phyloP scores from a whole-genome alignment of 2,888 invertebrate genomes.

The Himalopsyche japonica region DNA sequence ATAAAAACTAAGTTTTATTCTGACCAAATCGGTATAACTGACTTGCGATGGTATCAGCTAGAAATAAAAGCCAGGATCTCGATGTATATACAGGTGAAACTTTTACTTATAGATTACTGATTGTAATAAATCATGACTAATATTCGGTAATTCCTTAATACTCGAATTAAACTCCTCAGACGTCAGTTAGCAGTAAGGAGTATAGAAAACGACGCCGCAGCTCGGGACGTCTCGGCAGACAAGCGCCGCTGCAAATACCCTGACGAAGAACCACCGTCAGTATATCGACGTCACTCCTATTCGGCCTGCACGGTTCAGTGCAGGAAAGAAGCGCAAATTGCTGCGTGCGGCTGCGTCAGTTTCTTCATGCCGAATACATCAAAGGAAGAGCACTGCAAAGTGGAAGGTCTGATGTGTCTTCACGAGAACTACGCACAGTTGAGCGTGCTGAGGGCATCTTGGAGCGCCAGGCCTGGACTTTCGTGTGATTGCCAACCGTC shows the following conservation, averaged over 20 bases:
- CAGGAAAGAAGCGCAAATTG: slow-evolving; percentile 67
- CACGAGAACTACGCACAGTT: slow-evolving; percentile 66
- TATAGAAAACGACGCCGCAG: slow-evolving; percentile 71
- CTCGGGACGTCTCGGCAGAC: slow-evolving; percentile 62
- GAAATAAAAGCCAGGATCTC: no score
- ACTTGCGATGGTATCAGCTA: no score
- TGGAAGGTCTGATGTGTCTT: slow-evolving; percentile 56
- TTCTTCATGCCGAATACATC: slow-evolving; percentile 71
- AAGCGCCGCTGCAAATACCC: slow-evolving; percentile 77
- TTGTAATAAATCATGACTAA: no score
- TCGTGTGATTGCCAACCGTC: slow-evolving; percentile 73
- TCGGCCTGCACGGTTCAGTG: slow-evolving; percentile 77
- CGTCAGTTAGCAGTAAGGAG: slow-evolving; percentile 62
- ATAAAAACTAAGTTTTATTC: no score
- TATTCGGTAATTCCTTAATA: no score
- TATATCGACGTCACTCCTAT: slow-evolving; percentile 70
- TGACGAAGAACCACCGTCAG: slow-evolving; percentile 64
- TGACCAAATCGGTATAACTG: no score
- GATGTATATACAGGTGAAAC: no score
- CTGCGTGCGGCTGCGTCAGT: slow-evolving; percentile 70
- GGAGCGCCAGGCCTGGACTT: slow-evolving; percentile 63
- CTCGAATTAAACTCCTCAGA: slow-evolving; percentile 44
- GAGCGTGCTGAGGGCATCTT: slow-evolving; percentile 63
- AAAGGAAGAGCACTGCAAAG: slow-evolving; percentile 39
- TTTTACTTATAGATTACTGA: no score